phyloP scores from a whole-genome alignment of 1,140 invertebrate species.

The Ditylenchus dipsaci region DNA sequence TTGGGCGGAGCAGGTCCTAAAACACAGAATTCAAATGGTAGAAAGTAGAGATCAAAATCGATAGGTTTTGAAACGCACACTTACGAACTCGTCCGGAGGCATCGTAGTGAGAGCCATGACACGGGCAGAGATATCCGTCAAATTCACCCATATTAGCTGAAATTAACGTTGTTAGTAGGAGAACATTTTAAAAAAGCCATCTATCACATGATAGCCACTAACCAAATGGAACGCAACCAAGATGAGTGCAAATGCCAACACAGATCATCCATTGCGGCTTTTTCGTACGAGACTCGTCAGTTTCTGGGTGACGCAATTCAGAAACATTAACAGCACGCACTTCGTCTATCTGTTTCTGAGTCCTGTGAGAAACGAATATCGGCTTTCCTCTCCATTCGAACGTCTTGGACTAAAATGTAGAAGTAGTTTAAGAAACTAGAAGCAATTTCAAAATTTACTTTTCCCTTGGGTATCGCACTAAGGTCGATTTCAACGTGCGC shows the following conservation, averaged over 20 bases:
- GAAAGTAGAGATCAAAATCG: too few relatives aligned
- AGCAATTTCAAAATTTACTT: conserved; percentile 21
- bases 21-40: too few relatives aligned
- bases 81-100: conserved; percentile 92
- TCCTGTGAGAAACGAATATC: conserved; percentile 86
- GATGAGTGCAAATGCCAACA: conserved; percentile 92
- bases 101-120: conserved; percentile 98
- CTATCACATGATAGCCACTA: too few relatives aligned
- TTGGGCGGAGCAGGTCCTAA: conserved; percentile 86
- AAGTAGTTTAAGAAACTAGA: conserved; percentile 1
- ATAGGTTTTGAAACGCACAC: too few relatives aligned
- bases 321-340: conserved; percentile 72
- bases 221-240: conserved; percentile 85
- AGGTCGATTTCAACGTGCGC: conserved; percentile 92
- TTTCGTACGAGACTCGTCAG: conserved; percentile 73
- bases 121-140: conserved; percentile 92
- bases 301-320: conserved; percentile 77
- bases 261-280: conserved; percentile 83
- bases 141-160: conserved; percentile 77
- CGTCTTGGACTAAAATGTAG: conserved; percentile 64
- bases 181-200: too few relatives aligned
- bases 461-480: conserved; percentile 67
- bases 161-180: too few relatives aligned
- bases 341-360: conserved; percentile 71
- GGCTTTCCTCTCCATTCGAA: conserved; percentile 99